These are phyloP conservation scores for Gracilinanus agilis DNA, from an alignment of 2,113 vertebrate species.

Conservation along the genomic window DNA sequence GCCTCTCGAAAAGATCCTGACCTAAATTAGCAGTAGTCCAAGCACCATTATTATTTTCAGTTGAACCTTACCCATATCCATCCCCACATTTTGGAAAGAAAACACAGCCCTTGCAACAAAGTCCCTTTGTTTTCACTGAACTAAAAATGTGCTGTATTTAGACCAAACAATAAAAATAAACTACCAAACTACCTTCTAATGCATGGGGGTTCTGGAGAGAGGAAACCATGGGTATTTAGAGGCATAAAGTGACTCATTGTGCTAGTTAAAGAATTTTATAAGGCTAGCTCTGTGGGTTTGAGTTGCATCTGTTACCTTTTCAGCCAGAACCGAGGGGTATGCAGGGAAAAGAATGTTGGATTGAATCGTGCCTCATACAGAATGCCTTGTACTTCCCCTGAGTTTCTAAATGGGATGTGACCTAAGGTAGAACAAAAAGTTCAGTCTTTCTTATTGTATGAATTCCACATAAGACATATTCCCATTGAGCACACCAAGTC, in stretches of 20 bases:
- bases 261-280: constrained; percentile 85
- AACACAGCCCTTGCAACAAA: constrained; percentile 84
- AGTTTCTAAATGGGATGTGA: constrained; percentile 74
- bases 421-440: constrained; percentile 68
- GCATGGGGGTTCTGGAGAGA: constrained; percentile 85
- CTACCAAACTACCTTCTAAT: constrained; percentile 87
- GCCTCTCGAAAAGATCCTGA: constrained; percentile 82
- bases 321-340: constrained; percentile 81
- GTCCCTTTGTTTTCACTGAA: constrained; percentile 87
- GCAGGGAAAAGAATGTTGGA: constrained; percentile 82
- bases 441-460: constrained; percentile 59
- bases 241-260: constrained; percentile 88
- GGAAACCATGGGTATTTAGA: constrained; percentile 88
- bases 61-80: constrained; percentile 82
- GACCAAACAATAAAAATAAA: constrained; percentile 91
- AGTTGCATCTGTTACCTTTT: constrained; percentile 87
- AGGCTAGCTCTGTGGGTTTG: constrained; percentile 84
- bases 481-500: constrained; percentile 57
- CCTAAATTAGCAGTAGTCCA: constrained; percentile 80
- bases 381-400: constrained; percentile 75
- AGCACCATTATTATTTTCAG: constrained; percentile 84
- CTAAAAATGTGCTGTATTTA: constrained; percentile 87
- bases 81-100: constrained; percentile 84
- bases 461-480: constrained; percentile 60
- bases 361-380: constrained; percentile 82